phyloP scores from a whole-genome alignment of 2,888 invertebrate species.

The Dynastes hyllus region DNA sequence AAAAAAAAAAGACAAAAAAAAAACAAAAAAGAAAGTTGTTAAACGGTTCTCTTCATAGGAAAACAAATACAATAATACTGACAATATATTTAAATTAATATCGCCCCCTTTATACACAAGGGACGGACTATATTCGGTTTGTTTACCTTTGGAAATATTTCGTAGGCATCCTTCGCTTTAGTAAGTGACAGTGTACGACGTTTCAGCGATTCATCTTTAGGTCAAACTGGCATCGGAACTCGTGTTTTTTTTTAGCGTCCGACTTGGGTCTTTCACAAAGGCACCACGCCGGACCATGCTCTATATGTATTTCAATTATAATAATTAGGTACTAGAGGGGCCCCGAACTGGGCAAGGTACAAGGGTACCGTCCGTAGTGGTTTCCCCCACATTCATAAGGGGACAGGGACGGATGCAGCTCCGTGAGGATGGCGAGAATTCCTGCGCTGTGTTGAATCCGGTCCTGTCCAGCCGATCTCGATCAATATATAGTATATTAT shows the following conservation, averaged over 20 bases:
- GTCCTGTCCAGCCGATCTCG: conserved; percentile 11
- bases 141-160: too few species aligned
- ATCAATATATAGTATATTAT: conserved; percentile 39
- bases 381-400: neutral
- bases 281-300: conserved; percentile 48
- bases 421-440: neutral
- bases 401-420: conserved; percentile 24
- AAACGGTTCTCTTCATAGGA: too few species aligned
- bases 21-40: too few species aligned
- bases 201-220: conserved; percentile 8
- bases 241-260: conserved; percentile 43
- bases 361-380: conserved; percentile 25
- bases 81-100: too few species aligned
- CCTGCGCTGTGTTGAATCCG: conserved; percentile 22
- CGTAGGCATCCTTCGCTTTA: too few species aligned
- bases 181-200: neutral
- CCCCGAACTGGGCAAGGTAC: conserved; percentile 39
- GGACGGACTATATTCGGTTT: too few species aligned
- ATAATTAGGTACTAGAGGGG: conserved; percentile 53
- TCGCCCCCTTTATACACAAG: too few species aligned
- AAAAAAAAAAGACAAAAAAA: too few species aligned
- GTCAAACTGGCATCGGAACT: conserved; percentile 47
- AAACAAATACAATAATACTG: too few species aligned
- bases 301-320: conserved; percentile 52
- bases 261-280: conserved; percentile 43